These are phyloP conservation scores for Cygnus olor DNA, from an alignment of 2,797 vertebrate genomes.

Conservation along the genomic window DNA sequence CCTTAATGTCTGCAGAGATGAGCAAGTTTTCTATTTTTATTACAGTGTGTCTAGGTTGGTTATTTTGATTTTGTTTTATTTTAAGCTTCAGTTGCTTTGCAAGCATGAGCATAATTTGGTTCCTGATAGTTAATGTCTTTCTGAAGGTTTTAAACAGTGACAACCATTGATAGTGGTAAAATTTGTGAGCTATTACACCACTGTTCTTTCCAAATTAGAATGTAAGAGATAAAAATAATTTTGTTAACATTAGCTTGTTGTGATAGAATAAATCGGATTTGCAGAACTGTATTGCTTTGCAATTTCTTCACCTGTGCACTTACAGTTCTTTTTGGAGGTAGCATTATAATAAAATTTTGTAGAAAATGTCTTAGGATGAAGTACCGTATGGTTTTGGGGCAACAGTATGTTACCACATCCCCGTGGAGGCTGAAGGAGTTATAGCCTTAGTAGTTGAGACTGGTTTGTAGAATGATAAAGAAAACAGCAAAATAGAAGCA, in stretches of 20 bases:
- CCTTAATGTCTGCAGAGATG: neutral
- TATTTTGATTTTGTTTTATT: neutral
- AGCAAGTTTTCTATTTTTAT: neutral
- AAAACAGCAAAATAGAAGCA: neutral
- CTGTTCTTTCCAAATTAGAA: neutral
- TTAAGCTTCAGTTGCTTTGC: too few species aligned
- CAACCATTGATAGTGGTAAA: neutral
- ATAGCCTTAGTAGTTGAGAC: neutral
- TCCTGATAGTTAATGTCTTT: too few species aligned
- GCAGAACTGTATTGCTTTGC: neutral
- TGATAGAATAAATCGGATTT: too few species aligned
- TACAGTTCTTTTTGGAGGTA: neutral
- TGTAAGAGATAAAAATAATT: neutral
- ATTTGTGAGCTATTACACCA: neutral
- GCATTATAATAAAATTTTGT: neutral
- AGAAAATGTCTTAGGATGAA: neutral
- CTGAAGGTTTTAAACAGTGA: neutral
- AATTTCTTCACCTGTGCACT: neutral
- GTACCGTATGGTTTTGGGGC: neutral
- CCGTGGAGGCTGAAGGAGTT: neutral
- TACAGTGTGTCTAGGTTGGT: too few species aligned
- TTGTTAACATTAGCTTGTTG: neutral
- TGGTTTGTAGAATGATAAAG: neutral
- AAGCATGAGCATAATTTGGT: neutral
- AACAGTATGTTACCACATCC: accelerated